Base-by-base conservation (phyloP, 1,140 invertebrate species). In the Orius laevigatus region DNA sequence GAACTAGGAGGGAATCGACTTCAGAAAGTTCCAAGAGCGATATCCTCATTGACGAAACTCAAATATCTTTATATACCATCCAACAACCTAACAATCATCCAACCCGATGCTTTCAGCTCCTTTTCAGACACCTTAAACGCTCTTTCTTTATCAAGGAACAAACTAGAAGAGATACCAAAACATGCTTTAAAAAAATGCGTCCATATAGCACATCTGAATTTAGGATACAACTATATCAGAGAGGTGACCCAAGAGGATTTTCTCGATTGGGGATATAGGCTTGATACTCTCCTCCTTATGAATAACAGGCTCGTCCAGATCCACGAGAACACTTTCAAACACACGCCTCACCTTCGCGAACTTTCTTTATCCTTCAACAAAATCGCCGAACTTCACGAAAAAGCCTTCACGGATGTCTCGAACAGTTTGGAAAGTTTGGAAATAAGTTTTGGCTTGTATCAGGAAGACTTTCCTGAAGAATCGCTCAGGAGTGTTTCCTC, bases 301-400 rank as follows among this genome's bases (percentile, higher is more conserved):
- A 89, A 88, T 63, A 93, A 93, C 61, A 74, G 79, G 55, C 75
- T 93, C 39, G 75, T 76, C 4, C 74, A 76, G 58, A 66, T 93
- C 35, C 75, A 75, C 57, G 67, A 74, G 36, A 72, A 79, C 44
- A 73, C 81, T 46, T 90, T 90, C 62, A 70, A 70, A 40, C 70
- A 74, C 1, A 64, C 78, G 35, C 72, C 71, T 36, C 73, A 78
- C 53, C 67, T 92, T 44, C 78, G 80, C 57, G 87, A 92, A 63
- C 73, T 93, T 25, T 86, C 82, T 63, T 65, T 93, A 36, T 88
- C 84, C 51, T 91, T 90, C 62, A 92, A 92, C 63, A 79, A 83
- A 55, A 68, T 93, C 34, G 73, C 74, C 49, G 78, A 83, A 50
- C 68, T 86, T 31, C 78, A 86, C 58, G 71, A 76, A 9, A 69